Conservation (phyloP, 1,140 invertebrate genomes). For the Pseudomyrmex concolor region DNA sequence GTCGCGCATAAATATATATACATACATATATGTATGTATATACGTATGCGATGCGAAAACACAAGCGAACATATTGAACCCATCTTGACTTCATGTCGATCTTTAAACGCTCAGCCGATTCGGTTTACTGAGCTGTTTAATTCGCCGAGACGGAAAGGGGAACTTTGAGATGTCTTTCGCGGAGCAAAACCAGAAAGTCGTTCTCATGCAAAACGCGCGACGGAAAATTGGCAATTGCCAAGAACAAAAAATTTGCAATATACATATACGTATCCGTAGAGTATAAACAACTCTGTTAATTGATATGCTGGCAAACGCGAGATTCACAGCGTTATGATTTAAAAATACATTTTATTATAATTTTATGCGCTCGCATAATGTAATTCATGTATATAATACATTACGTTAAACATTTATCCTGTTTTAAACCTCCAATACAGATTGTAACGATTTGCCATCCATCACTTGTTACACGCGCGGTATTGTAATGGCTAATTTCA, state of each 20-base stretch:
- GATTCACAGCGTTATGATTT: no score
- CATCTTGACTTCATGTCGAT: conserved; percentile 27
- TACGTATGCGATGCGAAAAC: conserved; percentile 19
- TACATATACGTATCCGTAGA: not conserved
- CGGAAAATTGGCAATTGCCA: not conserved
- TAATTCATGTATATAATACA: not conserved
- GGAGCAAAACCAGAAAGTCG: not conserved
- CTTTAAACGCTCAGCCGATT: not conserved
- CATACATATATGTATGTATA: not conserved
- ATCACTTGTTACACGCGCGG: not conserved
- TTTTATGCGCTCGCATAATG: no score
- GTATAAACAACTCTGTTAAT: not conserved
- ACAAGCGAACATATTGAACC: conserved; percentile 24
- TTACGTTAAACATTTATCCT: no score
- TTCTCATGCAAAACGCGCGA: not conserved
- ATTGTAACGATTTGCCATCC: not conserved
- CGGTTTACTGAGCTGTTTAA: conserved; percentile 51
- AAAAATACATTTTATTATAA: no score
- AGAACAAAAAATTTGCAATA: not conserved
- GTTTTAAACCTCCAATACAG: conserved; percentile 2
- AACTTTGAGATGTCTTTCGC: conserved; percentile 30
- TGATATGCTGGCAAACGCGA: no score
- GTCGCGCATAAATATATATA: conserved; percentile 51
- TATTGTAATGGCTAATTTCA: conserved; percentile 42
- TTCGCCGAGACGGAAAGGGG: conserved; percentile 11